Conservation (phyloP, 1,140 invertebrate species). For the Dreissena polymorpha region DNA sequence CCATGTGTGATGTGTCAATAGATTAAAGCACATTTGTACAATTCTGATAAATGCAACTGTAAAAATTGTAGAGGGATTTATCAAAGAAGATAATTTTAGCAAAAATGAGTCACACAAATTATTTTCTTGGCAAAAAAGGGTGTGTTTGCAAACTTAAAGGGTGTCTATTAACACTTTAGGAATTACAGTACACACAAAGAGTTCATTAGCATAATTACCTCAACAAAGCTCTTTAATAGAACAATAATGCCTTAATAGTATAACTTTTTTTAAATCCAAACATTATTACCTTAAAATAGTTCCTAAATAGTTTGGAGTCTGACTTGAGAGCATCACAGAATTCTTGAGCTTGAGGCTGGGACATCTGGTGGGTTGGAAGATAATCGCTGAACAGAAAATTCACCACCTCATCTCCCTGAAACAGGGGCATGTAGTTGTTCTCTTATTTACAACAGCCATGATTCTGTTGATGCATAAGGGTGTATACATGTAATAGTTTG, state of each 20-base stretch:
- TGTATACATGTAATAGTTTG: too few species aligned
- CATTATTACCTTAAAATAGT: conserved; percentile 80
- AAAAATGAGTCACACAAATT: too few species aligned
- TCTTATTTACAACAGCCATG: conserved; percentile 24
- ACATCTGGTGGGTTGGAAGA: conserved; percentile 79
- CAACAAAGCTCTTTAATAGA: not conserved
- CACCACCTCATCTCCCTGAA: conserved; percentile 80
- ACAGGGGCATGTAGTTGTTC: conserved; percentile 31
- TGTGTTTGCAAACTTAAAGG: too few species aligned
- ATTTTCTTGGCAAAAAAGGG: too few species aligned
- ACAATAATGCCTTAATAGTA: not conserved
- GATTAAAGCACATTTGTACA: too few species aligned
- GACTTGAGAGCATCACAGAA: conserved; percentile 80
- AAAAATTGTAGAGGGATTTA: too few species aligned
- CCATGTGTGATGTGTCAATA: too few species aligned
- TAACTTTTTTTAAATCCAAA: not conserved
- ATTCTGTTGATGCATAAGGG: not conserved
- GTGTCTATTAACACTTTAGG: not conserved
- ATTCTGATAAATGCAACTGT: too few species aligned
- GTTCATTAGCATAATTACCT: not conserved
- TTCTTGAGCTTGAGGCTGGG: conserved; percentile 77
- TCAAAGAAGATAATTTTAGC: too few species aligned
- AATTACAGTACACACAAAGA: not conserved
- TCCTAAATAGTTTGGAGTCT: conserved; percentile 81
- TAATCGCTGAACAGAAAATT: conserved; percentile 80